phyloP scores from a whole-genome alignment of 1,140 invertebrate genomes.

The Laupala kohalensis region DNA sequence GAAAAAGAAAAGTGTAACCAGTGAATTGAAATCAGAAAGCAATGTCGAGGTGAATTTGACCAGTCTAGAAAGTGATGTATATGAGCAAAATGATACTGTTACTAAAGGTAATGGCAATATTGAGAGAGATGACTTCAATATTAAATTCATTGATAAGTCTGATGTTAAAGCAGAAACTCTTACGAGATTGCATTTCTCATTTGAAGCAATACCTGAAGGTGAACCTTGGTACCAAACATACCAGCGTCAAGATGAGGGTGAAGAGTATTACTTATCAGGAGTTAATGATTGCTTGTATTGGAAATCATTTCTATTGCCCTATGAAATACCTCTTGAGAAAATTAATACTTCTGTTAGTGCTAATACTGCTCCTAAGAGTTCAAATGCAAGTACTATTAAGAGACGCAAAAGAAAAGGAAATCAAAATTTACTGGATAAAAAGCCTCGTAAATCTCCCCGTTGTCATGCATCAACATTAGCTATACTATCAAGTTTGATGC shows the following conservation, averaged over 20 bases:
- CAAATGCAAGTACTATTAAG: constrained; percentile 1
- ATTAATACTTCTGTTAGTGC: constrained; percentile 33
- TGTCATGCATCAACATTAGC: constrained; percentile 74
- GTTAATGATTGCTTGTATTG: constrained; percentile 30
- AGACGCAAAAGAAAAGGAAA: constrained; percentile 25
- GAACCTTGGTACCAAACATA: constrained; percentile 70
- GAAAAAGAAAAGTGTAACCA: no score
- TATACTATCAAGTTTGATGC: constrained; percentile 52
- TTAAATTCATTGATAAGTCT: constrained; percentile 19
- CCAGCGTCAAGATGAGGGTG: constrained; percentile 53
- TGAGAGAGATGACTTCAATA: constrained; percentile 29
- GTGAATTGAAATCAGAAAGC: background rate
- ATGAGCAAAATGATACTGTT: constrained; percentile 4
- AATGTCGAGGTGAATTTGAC: constrained; percentile 4
- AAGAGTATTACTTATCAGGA: constrained; percentile 33
- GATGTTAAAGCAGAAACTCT: constrained; percentile 4
- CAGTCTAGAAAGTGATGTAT: background rate
- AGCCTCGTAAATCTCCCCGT: constrained; percentile 66
- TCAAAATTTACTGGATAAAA: constrained; percentile 36
- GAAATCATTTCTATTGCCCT: constrained; percentile 56
- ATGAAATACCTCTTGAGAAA: constrained; percentile 52
- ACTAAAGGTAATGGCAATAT: constrained; percentile 23
- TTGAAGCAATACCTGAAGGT: constrained; percentile 52
- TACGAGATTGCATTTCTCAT: constrained; percentile 41
- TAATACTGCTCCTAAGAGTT: constrained; percentile 15